These are phyloP conservation scores for Lithobius niger DNA, from an alignment of 1,140 invertebrate genomes.

Conservation along the genomic window DNA sequence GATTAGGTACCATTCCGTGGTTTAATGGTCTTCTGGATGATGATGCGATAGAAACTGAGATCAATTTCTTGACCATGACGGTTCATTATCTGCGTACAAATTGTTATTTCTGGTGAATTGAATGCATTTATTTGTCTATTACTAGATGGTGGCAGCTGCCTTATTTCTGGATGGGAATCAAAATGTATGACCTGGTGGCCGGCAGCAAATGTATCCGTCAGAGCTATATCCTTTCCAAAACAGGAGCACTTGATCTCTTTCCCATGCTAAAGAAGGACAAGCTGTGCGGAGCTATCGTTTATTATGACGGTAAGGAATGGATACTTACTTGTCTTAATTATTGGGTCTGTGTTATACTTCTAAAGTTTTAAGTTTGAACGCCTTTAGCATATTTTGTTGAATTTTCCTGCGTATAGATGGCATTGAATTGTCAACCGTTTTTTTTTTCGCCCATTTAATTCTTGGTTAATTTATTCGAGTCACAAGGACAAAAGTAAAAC, in stretches of 20 bases:
- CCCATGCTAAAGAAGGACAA: constrained; percentile 90
- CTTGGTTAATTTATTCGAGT: too few relatives aligned
- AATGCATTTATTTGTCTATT: constrained; percentile 25
- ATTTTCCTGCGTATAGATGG: too few relatives aligned
- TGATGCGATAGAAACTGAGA: not conserved
- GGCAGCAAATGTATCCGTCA: constrained; percentile 87
- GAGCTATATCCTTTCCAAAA: constrained; percentile 88
- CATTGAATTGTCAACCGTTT: too few relatives aligned
- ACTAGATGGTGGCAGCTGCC: constrained; percentile 95
- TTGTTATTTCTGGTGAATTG: too few relatives aligned
- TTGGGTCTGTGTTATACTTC: too few relatives aligned
- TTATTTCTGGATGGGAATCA: constrained; percentile 97
- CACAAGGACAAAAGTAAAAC: too few relatives aligned
- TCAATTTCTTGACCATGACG: not conserved
- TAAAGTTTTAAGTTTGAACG: too few relatives aligned
- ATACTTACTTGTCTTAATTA: not conserved
- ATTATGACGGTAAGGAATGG: constrained; percentile 78
- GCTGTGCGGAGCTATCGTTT: constrained; percentile 90
- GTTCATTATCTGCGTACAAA: constrained; percentile 6
- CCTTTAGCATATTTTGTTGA: too few relatives aligned
- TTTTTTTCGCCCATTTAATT: too few relatives aligned
- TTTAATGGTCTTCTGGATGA: too few relatives aligned
- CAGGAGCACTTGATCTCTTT: constrained; percentile 87
- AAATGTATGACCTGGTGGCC: constrained; percentile 95
- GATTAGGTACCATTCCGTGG: too few relatives aligned